Base-by-base conservation (phyloP, 2,113 vertebrate genomes). In the Neolamprologus brichardi region DNA sequence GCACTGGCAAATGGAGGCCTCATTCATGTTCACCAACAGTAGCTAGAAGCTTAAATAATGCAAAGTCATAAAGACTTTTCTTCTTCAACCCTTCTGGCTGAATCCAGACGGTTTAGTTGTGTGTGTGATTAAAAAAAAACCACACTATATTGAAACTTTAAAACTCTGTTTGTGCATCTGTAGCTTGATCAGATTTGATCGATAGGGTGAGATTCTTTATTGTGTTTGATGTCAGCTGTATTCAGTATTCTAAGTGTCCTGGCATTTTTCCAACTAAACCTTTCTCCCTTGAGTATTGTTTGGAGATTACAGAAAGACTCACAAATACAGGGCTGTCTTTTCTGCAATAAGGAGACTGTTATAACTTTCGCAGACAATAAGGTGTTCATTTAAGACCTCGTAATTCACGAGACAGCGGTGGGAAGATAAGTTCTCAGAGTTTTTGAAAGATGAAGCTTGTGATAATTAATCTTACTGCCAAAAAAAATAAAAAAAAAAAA, bases 61-160 rank as follows among this genome's bases (percentile, higher is more conserved):
- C 23, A 75, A 41, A 5, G 60, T 64, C 32, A 64, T 3, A 37
- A 64, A 20, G 32, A 37, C 60, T 37, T 37, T 64, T 72, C 34
- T 39, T 62, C 58, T 34, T 34, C 30, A 62, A 7, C 60, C 4
- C 32, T 64, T 25, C 34, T 67, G 67, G 67, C 67, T 75, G 14
- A 75, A 46, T 46, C 23, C 23, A 46, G 67, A 3, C 1, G 3
- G 23, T 46, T 75, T 44, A 46, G 23, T 11, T 75, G 15, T 46
- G 39, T 70, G n/a, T 11, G 8, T 46, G 14, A 72, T 72, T 44
- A 0, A 32, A 60, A 60, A 14, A 23, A 1, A 0, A 0, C 0
- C 15, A 17, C 39, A 37, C 60, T 64, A 20, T 64, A 37, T 37
- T 37, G 60, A 64, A 64, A 37, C 70, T 75, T 75, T 46, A 75